Percentiles rank a stretch among this genome's conserved stretches.
Evolutionary conservation across 2,888 invertebrate species (phyloP).

Genomic region (Drosophila diplacantha): DNA sequence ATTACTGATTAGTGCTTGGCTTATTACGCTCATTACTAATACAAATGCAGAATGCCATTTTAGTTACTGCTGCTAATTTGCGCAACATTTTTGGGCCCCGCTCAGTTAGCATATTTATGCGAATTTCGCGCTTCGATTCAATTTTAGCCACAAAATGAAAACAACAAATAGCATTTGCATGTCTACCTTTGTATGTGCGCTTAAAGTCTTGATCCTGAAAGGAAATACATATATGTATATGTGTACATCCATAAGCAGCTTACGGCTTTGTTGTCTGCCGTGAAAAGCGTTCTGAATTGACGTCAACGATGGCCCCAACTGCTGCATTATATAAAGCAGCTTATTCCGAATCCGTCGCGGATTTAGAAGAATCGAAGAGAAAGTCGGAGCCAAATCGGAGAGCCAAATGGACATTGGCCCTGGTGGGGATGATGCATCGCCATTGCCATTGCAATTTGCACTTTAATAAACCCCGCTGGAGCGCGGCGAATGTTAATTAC

Average conservation of each 20-base stretch:
- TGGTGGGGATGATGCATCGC: conserved; percentile 32
- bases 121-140: conserved; percentile 58
- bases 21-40: conserved; percentile 37
- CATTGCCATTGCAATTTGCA: conserved; percentile 57
- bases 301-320: conserved; percentile 47
- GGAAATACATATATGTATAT: background rate
- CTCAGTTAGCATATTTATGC: conserved; percentile 69
- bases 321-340: conserved; percentile 51
- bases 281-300: conserved; percentile 40
- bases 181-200: background rate
- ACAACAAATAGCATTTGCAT: conserved; percentile 56
- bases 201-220: conserved; percentile 33
- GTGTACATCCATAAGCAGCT: conserved; percentile 55
- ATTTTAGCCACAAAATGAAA: conserved; percentile 51
- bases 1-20: conserved; percentile 22
- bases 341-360: conserved; percentile 32
- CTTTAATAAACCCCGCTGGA: conserved; percentile 44
- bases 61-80: conserved; percentile 62
- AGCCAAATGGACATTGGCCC: conserved; percentile 35
- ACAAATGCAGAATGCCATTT: conserved; percentile 40
- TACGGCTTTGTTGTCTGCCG: conserved; percentile 47
- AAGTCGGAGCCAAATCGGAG: conserved; percentile 34
- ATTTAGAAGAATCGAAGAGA: conserved; percentile 26
- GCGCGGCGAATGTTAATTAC: conserved; percentile 49
- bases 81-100: conserved; percentile 34